phyloP scores from a whole-genome alignment of 2,797 vertebrate genomes.

The Sebastes oblongus region DNA sequence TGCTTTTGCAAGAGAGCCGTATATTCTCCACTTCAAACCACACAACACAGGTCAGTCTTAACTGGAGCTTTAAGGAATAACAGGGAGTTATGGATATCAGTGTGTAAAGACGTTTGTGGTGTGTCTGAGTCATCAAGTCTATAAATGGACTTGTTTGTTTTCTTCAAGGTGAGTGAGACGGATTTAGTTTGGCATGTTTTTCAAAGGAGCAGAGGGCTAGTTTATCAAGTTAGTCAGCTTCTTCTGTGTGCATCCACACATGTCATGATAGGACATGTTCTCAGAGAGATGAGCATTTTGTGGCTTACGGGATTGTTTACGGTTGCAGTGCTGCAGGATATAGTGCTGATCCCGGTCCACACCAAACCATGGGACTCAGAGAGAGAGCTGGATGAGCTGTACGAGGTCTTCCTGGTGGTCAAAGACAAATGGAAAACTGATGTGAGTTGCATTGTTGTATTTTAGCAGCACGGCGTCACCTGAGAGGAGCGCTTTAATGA shows the following conservation, averaged over 20 bases:
- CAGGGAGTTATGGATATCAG: not conserved
- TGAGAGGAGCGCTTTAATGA: not conserved
- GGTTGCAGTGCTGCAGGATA: constrained; percentile 69
- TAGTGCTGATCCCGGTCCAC: constrained; percentile 77
- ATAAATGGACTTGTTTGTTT: not conserved
- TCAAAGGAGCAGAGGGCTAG: constrained; percentile 2
- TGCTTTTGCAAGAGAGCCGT: constrained; percentile 75
- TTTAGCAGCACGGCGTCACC: not conserved
- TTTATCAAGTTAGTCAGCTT: constrained; percentile 28
- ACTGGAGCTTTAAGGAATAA: not conserved
- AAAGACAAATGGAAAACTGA: constrained; percentile 77
- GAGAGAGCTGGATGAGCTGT: constrained; percentile 80
- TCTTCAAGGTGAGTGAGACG: not conserved
- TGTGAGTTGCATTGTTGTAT: constrained; percentile 54
- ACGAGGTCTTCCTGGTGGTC: constrained; percentile 71
- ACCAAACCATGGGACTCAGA: constrained; percentile 62
- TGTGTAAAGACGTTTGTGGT: not conserved
- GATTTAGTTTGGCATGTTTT: not conserved
- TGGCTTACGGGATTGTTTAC: not conserved
- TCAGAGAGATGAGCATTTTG: not conserved
- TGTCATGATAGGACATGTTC: not conserved
- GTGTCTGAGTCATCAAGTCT: constrained; percentile 22
- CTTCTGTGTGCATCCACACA: not conserved
- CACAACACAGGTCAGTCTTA: constrained; percentile 63
- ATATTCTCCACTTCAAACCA: constrained; percentile 72